Evolutionary conservation across 2,113 vertebrate species (phyloP).

Genomic region (Takifugu bimaculatus): DNA sequence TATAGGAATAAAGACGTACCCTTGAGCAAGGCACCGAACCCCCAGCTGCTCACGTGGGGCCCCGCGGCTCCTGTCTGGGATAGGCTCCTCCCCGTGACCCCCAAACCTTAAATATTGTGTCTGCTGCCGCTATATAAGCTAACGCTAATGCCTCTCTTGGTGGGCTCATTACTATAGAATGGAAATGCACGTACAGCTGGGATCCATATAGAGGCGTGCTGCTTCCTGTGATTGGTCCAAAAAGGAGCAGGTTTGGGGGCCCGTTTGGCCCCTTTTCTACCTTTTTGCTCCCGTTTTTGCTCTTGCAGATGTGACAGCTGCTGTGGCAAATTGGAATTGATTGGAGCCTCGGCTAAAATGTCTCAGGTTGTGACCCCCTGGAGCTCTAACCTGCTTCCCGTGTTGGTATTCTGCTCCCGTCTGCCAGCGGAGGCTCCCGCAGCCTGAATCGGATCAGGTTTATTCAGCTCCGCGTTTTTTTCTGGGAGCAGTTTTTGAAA

Average conservation of each 20-base stretch:
- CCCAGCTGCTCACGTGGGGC: no score
- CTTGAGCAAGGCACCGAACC: no score
- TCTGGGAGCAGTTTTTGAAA: constrained; percentile 5
- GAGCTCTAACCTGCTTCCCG: constrained; percentile 55
- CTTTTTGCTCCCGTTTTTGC: constrained; percentile 55
- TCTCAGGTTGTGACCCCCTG: constrained; percentile 62
- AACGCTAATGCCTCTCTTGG: no score
- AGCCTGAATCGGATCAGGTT: constrained; percentile 49
- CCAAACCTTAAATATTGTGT: no score
- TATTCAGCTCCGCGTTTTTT: background rate
- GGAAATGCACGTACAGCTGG: no score
- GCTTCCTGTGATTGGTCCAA: no score
- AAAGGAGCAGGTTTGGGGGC: background rate
- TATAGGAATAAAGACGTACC: no score
- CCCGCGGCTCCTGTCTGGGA: no score
- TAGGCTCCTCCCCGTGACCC: no score
- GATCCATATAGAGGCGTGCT: no score
- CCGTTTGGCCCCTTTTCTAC: constrained; percentile 7
- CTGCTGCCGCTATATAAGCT: no score
- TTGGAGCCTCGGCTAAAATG: constrained; percentile 59
- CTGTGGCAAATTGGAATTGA: constrained; percentile 72
- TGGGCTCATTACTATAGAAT: no score
- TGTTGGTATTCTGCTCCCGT: constrained; percentile 63
- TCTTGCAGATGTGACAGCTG: constrained; percentile 54
- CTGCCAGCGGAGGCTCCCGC: constrained; percentile 43